Evolutionary conservation across 1,140 invertebrate genomes (phyloP), one percentile per base, ranked within the genome.

Genomic region (Tribolium castaneum): DNA sequence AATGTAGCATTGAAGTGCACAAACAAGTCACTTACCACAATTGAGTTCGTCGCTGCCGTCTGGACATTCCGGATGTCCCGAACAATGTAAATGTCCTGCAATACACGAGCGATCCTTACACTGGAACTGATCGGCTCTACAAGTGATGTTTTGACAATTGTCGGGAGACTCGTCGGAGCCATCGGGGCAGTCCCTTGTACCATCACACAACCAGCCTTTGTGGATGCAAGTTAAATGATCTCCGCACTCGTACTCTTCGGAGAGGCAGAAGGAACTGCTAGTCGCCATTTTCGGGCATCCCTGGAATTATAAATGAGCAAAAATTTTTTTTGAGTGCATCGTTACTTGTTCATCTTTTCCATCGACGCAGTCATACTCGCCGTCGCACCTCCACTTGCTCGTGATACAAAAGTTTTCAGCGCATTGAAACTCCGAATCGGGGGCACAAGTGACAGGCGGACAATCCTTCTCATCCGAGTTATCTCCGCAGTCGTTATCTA

Each of bases 151-250:
- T 76, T 90, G 88, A 85, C 95, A 96, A 70, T 90, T 86, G 73
- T 89, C 86, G 0, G 89, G 86, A 0, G 89, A 89, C 85, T 97
- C 96, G 83, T 97, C 96, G 0, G 90, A 91, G 7, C 94, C 94
- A 83, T 96, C 94, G 0, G 93, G 91, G 84, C 96, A 97, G 85
- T 97, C 96, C 5, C 89, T 90, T 81, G 95, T 93, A 0, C 95
- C 95, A 83, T 98, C 96, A 85, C 96, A 98, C 0, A 96, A 88
- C 94, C 95, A 97, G 13, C 89, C 92, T 71, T 91, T 91, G 83
- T 96, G 94, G 34, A 98, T 93, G 86, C 97, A 98, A 25, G 95
- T 95, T 52, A 96, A 89, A 35, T 90, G 90, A 86, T 96, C 95
- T 6, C 90, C 92, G 86, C 97, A 99, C 79, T 94, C 91, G 84